Percentiles rank a stretch among this genome's conserved stretches.
These are phyloP conservation scores for Diglossa brunneiventris DNA, from an alignment of 2,113 vertebrate species.

Conservation along the genomic window DNA sequence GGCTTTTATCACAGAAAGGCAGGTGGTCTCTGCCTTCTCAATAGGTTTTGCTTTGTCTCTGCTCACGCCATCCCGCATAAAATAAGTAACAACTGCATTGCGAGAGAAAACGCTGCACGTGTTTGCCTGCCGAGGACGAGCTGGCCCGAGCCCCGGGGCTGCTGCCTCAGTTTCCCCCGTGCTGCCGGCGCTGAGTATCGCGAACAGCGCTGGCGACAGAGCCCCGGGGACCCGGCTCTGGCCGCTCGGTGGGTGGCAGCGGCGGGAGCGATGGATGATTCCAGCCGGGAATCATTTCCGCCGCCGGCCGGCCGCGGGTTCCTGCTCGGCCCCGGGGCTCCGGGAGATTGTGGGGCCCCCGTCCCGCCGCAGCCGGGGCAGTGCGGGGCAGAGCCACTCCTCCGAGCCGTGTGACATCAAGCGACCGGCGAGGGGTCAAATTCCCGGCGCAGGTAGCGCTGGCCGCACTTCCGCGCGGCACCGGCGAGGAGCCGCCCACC, in stretches of 20 bases:
- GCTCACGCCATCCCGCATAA: neutral
- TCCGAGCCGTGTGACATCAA: slow-evolving; percentile 51
- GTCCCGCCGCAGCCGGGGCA: neutral
- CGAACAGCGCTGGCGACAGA: accelerated
- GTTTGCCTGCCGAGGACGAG: neutral
- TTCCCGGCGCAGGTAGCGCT: slow-evolving; percentile 70
- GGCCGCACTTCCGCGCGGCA: slow-evolving; percentile 53
- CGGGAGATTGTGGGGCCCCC: neutral
- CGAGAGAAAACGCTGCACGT: accelerated
- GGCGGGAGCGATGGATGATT: neutral
- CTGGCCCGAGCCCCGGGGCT: accelerated
- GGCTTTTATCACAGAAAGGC: neutral
- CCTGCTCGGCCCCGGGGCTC: neutral
- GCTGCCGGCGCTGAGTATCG: accelerated
- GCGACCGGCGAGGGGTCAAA: slow-evolving; percentile 59
- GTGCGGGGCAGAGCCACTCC: slow-evolving; percentile 9
- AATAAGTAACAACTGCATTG: neutral
- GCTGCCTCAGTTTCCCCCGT: neutral
- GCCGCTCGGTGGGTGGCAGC: neutral
- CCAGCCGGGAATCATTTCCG: slow-evolving; percentile 20
- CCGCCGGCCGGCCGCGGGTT: neutral
- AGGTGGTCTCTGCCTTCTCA: too few species aligned
- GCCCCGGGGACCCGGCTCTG: accelerated
- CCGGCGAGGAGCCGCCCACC: slow-evolving; percentile 1
- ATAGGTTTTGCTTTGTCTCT: neutral